Evolutionary conservation across 2,797 vertebrate species (phyloP).

Genomic region (Mus spretus): DNA sequence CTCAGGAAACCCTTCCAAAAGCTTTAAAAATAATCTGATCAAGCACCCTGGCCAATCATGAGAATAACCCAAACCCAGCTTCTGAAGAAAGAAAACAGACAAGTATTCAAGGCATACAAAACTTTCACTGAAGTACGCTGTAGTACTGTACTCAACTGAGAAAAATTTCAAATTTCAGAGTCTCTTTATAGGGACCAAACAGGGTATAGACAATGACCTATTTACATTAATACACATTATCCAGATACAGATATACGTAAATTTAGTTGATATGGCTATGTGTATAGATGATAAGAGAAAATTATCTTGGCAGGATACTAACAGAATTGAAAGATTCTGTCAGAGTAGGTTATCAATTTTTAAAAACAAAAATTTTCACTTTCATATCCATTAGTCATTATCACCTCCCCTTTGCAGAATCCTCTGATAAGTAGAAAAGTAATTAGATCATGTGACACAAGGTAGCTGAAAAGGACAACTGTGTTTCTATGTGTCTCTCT

Average conservation of each 20-base stretch:
- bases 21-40: constrained; percentile 9
- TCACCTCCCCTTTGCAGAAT: constrained; percentile 39
- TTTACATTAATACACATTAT: constrained; percentile 40
- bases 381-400: not conserved
- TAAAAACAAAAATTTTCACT: constrained; percentile 58
- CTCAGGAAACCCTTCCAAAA: constrained; percentile 62
- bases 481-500: constrained; percentile 50
- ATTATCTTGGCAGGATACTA: not conserved
- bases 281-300: not conserved
- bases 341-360: not conserved
- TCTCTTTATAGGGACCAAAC: constrained; percentile 31
- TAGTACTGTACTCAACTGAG: constrained; percentile 40
- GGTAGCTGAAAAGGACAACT: constrained; percentile 56
- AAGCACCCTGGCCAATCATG: constrained; percentile 28
- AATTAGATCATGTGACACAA: constrained; percentile 36
- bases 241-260: constrained; percentile 40
- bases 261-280: not conserved
- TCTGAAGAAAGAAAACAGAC: constrained; percentile 45
- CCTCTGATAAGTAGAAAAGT: constrained; percentile 31
- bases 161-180: constrained; percentile 59
- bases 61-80: constrained; percentile 62
- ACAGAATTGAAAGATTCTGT: constrained; percentile 53
- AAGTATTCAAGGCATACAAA: not conserved
- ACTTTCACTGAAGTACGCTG: constrained; percentile 45
- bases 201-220: constrained; percentile 30